phyloP scores from a whole-genome alignment of 2,888 invertebrate genomes.

The Halictus ligatus region DNA sequence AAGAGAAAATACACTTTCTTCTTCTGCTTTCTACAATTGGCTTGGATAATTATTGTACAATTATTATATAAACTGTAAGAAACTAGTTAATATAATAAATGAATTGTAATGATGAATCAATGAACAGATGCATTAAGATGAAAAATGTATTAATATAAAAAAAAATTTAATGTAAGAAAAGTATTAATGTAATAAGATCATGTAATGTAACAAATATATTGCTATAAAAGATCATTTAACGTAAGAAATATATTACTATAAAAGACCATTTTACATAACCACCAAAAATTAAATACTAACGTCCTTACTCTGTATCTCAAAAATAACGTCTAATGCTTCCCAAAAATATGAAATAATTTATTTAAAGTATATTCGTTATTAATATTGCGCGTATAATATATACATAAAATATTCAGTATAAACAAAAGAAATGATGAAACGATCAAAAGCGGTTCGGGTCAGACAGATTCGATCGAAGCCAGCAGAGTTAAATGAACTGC shows the following conservation, averaged over 20 bases:
- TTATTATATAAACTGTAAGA: no score
- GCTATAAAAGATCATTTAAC: background rate
- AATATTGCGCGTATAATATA: background rate
- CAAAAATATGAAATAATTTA: background rate
- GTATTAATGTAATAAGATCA: background rate
- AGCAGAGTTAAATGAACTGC: slow-evolving; percentile 5
- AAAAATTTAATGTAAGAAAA: background rate
- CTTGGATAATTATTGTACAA: no score
- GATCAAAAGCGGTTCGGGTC: background rate
- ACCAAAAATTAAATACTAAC: background rate
- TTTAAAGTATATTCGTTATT: background rate
- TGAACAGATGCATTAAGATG: no score
- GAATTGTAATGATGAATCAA: no score
- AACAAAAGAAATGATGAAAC: background rate
- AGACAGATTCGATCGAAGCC: slow-evolving; percentile 2
- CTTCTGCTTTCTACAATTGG: no score
- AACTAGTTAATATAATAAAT: no score
- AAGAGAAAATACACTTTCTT: no score
- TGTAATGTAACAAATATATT: no score
- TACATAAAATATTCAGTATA: background rate
- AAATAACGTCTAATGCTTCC: background rate
- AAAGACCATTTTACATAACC: background rate
- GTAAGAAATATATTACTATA: no score
- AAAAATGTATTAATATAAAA: background rate
- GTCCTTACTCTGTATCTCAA: no score